Evolutionary conservation across 2,888 invertebrate genomes (phyloP).

Genomic region (Clusia tigrina): DNA sequence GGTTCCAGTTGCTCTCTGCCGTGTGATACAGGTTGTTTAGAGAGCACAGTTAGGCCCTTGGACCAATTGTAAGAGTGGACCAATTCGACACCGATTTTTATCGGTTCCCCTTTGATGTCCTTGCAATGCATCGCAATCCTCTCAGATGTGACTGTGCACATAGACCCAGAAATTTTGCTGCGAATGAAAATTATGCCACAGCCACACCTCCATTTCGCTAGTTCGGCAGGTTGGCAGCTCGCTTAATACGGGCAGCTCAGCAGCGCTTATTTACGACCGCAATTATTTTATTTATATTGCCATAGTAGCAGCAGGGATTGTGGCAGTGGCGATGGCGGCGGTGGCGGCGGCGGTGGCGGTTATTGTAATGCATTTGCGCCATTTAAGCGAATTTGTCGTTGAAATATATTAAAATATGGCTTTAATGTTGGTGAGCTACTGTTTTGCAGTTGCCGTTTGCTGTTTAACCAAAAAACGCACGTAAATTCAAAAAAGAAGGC

Average conservation of each 20-base stretch:
- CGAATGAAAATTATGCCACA: background rate
- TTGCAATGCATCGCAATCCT: background rate
- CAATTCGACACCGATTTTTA: too few species aligned
- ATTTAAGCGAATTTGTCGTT: slow-evolving; percentile 50
- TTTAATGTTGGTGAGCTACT: slow-evolving; percentile 27
- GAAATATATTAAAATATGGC: slow-evolving; percentile 49
- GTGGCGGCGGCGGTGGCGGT: background rate
- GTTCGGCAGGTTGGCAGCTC: too few species aligned
- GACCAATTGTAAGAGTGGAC: too few species aligned
- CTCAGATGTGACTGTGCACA: background rate
- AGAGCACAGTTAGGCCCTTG: too few species aligned
- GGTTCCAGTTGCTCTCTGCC: too few species aligned
- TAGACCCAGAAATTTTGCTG: background rate
- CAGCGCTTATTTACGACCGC: slow-evolving; percentile 54
- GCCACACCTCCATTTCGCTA: too few species aligned
- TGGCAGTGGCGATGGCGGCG: background rate
- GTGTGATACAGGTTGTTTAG: too few species aligned
- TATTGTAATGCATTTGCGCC: background rate
- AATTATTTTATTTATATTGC: slow-evolving; percentile 62
- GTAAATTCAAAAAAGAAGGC: slow-evolving; percentile 26
- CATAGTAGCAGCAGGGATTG: slow-evolving; percentile 40
- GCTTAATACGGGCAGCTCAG: background rate
- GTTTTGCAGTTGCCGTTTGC: too few species aligned
- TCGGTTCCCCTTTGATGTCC: too few species aligned
- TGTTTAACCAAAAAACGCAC: slow-evolving; percentile 34